Percentiles rank a stretch among this genome's conserved stretches.
Conservation (phyloP, 2,888 invertebrate species). For the Dascillus cervinus region DNA sequence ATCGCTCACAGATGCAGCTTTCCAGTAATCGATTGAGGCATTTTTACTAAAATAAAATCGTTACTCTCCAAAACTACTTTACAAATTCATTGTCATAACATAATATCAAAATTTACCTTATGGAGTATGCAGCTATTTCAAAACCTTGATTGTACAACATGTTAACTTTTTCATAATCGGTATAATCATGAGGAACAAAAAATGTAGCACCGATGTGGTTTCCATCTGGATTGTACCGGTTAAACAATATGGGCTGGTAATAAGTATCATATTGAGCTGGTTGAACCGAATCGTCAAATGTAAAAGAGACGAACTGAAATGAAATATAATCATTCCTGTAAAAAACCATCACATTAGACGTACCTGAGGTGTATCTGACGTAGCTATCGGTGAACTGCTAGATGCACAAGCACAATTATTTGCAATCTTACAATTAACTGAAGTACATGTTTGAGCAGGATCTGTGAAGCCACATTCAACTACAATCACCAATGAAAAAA, state of each 20-base stretch:
- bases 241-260: slow-evolving; percentile 47
- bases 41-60: slow-evolving; percentile 2
- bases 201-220: slow-evolving; percentile 58
- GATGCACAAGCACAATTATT: slow-evolving; percentile 21
- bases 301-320: slow-evolving; percentile 55
- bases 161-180: slow-evolving; percentile 47
- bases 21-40: slow-evolving; percentile 30
- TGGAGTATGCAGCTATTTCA: slow-evolving; percentile 65
- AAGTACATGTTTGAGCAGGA: slow-evolving; percentile 12
- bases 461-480: no score
- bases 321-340: not conserved
- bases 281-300: slow-evolving; percentile 60
- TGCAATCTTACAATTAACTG: slow-evolving; percentile 16
- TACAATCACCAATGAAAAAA: no score
- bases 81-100: not conserved
- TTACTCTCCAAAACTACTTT: not conserved
- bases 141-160: slow-evolving; percentile 51
- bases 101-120: slow-evolving; percentile 44
- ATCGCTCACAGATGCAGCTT: slow-evolving; percentile 24
- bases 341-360: no score
- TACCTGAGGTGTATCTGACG: not conserved
- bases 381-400: slow-evolving; percentile 10
- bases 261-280: slow-evolving; percentile 45
- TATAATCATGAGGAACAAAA: slow-evolving; percentile 67
- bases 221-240: slow-evolving; percentile 55